Percentiles rank a stretch among this genome's conserved stretches.
phyloP scores from a whole-genome alignment of 2,797 vertebrate species.

The Lithobates sylvaticus region DNA sequence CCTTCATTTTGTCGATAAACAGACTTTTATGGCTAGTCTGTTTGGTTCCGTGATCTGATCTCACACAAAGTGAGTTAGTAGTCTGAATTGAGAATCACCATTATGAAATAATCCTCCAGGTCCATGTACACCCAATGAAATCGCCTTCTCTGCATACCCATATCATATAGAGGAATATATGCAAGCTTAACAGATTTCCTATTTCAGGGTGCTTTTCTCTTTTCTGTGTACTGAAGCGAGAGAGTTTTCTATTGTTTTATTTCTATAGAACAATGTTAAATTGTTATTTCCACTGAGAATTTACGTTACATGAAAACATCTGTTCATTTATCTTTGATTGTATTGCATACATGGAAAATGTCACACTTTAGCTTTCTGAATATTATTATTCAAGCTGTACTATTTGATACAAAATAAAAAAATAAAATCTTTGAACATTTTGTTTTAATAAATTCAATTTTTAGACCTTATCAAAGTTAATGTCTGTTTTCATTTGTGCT shows the following conservation, averaged over 20 bases:
- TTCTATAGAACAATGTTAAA: constrained; percentile 22
- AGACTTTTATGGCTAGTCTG: background rate
- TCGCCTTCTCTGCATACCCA: too few species aligned
- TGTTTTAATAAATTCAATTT: constrained; percentile 58
- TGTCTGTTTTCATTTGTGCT: constrained; percentile 18
- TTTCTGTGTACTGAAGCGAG: constrained; percentile 37
- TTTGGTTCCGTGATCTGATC: background rate
- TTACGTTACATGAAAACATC: constrained; percentile 7
- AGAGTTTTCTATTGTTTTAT: constrained; percentile 48
- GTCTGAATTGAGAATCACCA: background rate
- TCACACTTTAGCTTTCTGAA: constrained; percentile 39
- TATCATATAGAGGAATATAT: constrained; percentile 10
- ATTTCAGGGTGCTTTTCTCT: constrained; percentile 2
- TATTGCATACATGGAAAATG: constrained; percentile 29
- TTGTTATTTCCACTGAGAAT: background rate
- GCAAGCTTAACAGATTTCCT: constrained; percentile 39
- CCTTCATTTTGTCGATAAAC: background rate
- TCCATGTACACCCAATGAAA: background rate
- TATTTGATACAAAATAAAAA: constrained; percentile 49
- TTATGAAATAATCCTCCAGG: background rate
- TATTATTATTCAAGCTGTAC: constrained; percentile 42
- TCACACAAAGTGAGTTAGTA: background rate
- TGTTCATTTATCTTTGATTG: constrained; percentile 37
- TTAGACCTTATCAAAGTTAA: constrained; percentile 21
- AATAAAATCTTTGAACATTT: constrained; percentile 47